A percentile compares a stretch with the other conserved stretches of the same genome.
These are phyloP conservation scores for Turdus rufiventris DNA, from an alignment of 2,113 vertebrate species.

Conservation along the genomic window DNA sequence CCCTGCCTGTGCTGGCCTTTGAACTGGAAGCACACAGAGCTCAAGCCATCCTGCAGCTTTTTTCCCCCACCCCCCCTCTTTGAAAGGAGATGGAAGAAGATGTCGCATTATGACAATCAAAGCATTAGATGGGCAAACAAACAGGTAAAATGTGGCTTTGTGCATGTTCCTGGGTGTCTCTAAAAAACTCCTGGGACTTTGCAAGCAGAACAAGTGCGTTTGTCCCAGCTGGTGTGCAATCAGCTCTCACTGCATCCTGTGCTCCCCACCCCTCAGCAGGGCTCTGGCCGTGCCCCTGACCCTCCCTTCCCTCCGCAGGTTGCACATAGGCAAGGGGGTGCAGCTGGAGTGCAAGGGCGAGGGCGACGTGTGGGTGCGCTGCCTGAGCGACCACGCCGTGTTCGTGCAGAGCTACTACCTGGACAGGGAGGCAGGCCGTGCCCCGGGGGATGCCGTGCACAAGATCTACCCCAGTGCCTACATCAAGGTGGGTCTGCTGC, in stretches of 20 bases:
- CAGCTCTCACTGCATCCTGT: too few species aligned
- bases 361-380: constrained; percentile 93
- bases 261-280: too few species aligned
- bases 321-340: constrained; percentile 95
- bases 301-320: constrained; percentile 60
- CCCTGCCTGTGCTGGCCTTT: not conserved
- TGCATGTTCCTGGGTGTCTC: accelerated
- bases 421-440: constrained; percentile 90
- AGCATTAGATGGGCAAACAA: accelerated
- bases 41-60: not conserved
- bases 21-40: not conserved
- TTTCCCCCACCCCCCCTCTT: too few species aligned
- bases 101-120: not conserved
- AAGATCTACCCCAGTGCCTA: constrained; percentile 97
- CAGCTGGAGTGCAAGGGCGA: constrained; percentile 96
- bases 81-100: not conserved
- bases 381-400: constrained; percentile 93
- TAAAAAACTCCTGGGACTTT: accelerated
- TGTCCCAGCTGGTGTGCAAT: not conserved
- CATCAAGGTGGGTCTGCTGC: constrained; percentile 81
- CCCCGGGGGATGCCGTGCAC: constrained; percentile 92
- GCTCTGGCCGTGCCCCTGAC: too few species aligned
- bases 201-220: too few species aligned
- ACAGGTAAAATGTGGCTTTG: accelerated
- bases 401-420: constrained; percentile 97